These are phyloP conservation scores for Lophius americanus DNA, from an alignment of 2,797 vertebrate species.

Conservation along the genomic window DNA sequence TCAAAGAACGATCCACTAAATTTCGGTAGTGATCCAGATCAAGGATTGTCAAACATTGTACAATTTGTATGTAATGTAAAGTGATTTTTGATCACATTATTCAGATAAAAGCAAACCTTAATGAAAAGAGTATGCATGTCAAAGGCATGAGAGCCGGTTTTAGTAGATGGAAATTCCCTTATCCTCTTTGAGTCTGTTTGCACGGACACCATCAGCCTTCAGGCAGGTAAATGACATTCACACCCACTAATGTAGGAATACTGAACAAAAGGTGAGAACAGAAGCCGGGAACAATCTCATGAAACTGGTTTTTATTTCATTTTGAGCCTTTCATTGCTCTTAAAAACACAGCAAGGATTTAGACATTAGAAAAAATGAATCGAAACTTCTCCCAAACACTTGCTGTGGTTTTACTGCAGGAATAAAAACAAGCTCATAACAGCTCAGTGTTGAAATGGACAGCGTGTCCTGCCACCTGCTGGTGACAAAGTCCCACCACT, in stretches of 20 bases:
- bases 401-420: background rate
- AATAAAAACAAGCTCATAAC: background rate
- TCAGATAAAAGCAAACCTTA: no score
- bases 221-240: background rate
- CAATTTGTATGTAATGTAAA: no score
- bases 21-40: no score
- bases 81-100: no score
- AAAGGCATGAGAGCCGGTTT: no score
- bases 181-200: no score
- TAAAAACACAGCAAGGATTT: background rate
- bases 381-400: background rate
- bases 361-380: background rate
- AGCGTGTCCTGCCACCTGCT: constrained; percentile 79
- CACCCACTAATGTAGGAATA: background rate
- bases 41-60: no score
- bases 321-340: background rate
- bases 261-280: background rate
- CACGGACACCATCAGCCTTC: no score
- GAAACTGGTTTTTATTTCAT: background rate
- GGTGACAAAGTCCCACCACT: constrained; percentile 36
- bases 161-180: no score
- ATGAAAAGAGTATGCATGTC: no score
- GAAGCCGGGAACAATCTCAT: background rate
- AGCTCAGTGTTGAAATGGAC: background rate
- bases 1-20: no score